Evolutionary conservation across 2,888 invertebrate species (phyloP), one percentile per base, ranked within the genome.

Genomic region (Lordiphosa fenestrarum): DNA sequence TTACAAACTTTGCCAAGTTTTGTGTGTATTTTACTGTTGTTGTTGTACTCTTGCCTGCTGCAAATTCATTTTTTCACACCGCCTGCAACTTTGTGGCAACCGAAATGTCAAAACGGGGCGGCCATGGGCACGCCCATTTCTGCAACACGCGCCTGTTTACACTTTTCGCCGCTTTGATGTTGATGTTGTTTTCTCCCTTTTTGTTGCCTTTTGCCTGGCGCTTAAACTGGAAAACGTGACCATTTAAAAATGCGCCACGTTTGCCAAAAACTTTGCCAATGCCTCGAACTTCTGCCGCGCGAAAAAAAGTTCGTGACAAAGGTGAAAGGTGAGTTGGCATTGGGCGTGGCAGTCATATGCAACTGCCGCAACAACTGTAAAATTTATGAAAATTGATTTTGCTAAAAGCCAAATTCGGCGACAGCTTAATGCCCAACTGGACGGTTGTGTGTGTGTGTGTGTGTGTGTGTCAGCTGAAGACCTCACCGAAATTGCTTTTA

Each of bases 191-290:
- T 30, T 30, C 30, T 30, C 30, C 10, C 10, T 30, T 30, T 30
- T 30, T 30, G 30, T 48, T 42, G 65, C 63, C 65, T 61, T 42
- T 41, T 42, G 51, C 56, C 58, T 60, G 73, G 74, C 85, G 81
- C 80, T 86, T 85, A 87, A 87, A 86, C 85, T 83, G 83, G 68
- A 73, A 68, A 86, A 86, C 86, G 87, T 86, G 86, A 87, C 87
- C 86, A 87, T 87, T 86, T 86, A 78, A 83, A 81, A 81, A 82
- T 73, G 82, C 80, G 82, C 69, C 69, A 78, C 82, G 75, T 73
- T 81, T 68, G 84, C 83, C 82, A 77, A 82, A 76, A 77, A 76
- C 77, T 78, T 78, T 77, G 64, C 41, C 80, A 78, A 80, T 71
- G 77, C 60, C 71, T 73, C 73, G 66, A 83, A 76, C 73, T 83